These are phyloP conservation scores for Aurelia aurita complex sp. Pacific DNA, from an alignment of 30 jellyfish, hydroid and myxozoan genomes.

Conservation along the genomic window DNA sequence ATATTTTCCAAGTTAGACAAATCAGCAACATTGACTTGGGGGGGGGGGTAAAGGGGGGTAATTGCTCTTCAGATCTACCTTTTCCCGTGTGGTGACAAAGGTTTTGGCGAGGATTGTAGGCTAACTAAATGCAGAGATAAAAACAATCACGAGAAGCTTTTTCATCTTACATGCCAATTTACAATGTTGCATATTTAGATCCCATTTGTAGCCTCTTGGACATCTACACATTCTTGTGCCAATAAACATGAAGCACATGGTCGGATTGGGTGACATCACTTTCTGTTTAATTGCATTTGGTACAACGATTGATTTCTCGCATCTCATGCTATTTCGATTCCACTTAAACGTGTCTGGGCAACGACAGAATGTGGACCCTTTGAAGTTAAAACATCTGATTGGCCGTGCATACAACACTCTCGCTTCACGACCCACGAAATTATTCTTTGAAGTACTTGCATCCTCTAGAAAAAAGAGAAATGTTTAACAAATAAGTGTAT, in stretches of 20 bases:
- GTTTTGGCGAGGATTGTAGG: too few species aligned
- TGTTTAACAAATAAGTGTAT: not conserved
- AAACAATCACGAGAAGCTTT: not conserved
- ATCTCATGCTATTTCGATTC: constrained; percentile 49
- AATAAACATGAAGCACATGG: constrained; percentile 60
- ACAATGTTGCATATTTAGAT: constrained; percentile 40
- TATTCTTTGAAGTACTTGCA: constrained; percentile 7
- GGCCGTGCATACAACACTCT: constrained; percentile 39
- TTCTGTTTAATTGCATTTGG: constrained; percentile 27
- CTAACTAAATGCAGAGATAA: too few species aligned
- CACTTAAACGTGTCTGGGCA: constrained; percentile 65
- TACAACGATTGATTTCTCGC: constrained; percentile 50
- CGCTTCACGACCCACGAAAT: constrained; percentile 46
- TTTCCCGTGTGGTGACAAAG: too few species aligned
- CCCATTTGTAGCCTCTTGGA: constrained; percentile 80
- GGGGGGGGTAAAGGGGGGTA: too few species aligned
- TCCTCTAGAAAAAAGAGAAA: constrained; percentile 13
- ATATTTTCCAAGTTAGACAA: too few species aligned
- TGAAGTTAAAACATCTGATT: constrained; percentile 53
- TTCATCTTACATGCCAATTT: constrained; percentile 46
- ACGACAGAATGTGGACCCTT: constrained; percentile 51
- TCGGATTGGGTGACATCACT: constrained; percentile 23
- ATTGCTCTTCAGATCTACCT: too few species aligned
- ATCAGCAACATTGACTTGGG: too few species aligned
- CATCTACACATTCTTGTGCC: constrained; percentile 67